These are phyloP conservation scores for Oryctolagus cuniculus DNA, from an alignment of 2,113 vertebrate genomes.

Conservation along the genomic window DNA sequence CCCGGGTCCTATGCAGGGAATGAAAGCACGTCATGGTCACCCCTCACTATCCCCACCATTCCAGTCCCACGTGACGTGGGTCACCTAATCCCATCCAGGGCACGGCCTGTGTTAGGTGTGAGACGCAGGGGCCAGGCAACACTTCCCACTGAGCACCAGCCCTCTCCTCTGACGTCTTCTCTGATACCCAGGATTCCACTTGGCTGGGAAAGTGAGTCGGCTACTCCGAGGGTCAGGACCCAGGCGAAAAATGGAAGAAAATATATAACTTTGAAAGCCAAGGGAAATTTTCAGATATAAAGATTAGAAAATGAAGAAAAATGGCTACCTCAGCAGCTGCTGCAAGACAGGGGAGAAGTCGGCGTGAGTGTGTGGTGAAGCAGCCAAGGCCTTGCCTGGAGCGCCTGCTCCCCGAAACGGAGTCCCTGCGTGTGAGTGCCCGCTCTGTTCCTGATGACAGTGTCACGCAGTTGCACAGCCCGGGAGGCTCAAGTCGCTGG, in stretches of 20 bases:
- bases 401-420: too few relatives aligned
- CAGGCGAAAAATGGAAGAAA: neutral
- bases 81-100: neutral
- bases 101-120: neutral
- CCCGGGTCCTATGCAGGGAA: neutral
- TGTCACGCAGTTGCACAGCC: too few relatives aligned
- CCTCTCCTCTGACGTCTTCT: neutral
- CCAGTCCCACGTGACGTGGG: neutral
- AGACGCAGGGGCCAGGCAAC: neutral
- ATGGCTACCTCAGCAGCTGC: neutral
- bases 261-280: constrained; percentile 46
- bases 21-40: neutral
- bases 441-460: too few relatives aligned
- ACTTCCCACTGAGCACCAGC: neutral
- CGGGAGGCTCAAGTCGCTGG: too few relatives aligned
- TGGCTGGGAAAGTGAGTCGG: constrained; percentile 19
- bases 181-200: neutral
- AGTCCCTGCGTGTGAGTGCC: too few relatives aligned
- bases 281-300: neutral
- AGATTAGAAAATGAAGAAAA: neutral
- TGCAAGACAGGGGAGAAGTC: neutral
- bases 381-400: too few relatives aligned
- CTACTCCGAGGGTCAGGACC: neutral
- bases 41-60: neutral
- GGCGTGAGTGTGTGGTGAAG: too few relatives aligned